phyloP scores from a whole-genome alignment of 2,888 invertebrate species.

The Escarpia spicata region DNA sequence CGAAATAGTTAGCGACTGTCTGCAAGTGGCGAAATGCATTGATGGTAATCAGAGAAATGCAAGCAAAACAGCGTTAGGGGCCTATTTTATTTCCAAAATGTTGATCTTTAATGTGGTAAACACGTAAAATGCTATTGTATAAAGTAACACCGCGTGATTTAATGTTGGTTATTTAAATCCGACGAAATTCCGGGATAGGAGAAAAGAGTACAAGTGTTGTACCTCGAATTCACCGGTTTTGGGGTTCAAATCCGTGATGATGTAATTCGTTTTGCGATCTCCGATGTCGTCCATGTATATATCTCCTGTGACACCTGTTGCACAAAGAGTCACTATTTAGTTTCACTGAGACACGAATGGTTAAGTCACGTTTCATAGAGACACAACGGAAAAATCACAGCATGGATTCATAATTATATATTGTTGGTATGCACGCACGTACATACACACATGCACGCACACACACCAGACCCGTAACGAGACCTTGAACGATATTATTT shows the following conservation, averaged over 20 bases:
- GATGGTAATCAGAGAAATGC: neutral
- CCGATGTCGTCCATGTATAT: slow-evolving; percentile 53
- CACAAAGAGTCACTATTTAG: neutral
- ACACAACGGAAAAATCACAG: neutral
- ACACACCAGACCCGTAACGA: too few species aligned
- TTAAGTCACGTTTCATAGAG: neutral
- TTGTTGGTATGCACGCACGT: too few species aligned
- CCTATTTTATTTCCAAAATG: too few species aligned
- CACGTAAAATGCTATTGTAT: neutral
- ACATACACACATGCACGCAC: too few species aligned
- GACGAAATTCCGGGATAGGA: neutral
- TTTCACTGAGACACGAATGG: too few species aligned
- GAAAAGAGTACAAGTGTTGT: neutral
- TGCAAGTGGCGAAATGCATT: slow-evolving; percentile 17
- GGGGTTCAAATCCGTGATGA: slow-evolving; percentile 50
- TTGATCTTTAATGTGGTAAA: neutral
- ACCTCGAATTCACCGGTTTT: slow-evolving; percentile 49
- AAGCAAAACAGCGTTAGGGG: neutral
- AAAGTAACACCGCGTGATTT: neutral
- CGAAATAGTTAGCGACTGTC: slow-evolving; percentile 40
- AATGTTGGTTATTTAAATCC: neutral
- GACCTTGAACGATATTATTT: too few species aligned
- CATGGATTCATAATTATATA: too few species aligned
- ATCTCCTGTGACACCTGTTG: slow-evolving; percentile 50
- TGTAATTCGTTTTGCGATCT: slow-evolving; percentile 51